phyloP scores from a whole-genome alignment of 2,113 vertebrate genomes.

The Muntiacus reevesi region DNA sequence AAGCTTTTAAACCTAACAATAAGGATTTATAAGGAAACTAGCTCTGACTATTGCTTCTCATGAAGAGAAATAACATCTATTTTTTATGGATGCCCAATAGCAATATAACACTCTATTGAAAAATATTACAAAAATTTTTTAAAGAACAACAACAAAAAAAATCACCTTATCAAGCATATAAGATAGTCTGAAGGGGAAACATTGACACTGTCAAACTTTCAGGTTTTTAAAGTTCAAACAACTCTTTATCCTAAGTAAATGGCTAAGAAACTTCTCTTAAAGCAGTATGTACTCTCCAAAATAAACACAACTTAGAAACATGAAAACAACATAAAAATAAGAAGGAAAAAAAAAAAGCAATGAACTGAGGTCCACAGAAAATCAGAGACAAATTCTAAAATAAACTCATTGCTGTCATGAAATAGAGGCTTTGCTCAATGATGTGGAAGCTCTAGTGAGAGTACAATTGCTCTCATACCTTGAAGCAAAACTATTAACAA shows the following conservation, averaged over 20 bases:
- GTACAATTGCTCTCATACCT: neutral
- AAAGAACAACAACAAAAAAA: neutral
- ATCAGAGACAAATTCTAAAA: constrained; percentile 34
- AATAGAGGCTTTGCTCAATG: neutral
- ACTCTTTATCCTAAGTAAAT: neutral
- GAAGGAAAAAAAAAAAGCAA: neutral
- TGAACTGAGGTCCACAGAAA: neutral
- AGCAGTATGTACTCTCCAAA: neutral
- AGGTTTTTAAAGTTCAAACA: constrained; percentile 8
- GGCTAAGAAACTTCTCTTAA: neutral
- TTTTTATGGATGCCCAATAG: neutral
- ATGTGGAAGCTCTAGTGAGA: neutral
- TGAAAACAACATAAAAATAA: constrained; percentile 1
- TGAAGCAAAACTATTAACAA: neutral
- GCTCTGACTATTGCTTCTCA: neutral
- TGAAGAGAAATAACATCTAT: neutral
- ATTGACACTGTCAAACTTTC: neutral
- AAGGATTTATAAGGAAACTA: neutral
- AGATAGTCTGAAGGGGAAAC: neutral
- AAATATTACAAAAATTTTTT: neutral
- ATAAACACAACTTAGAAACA: constrained; percentile 3
- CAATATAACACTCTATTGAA: neutral
- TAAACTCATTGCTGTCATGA: neutral
- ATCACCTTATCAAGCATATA: neutral
- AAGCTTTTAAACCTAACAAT: neutral